Conservation (phyloP, 2,888 invertebrate species). For the Dysmachus trigonus region DNA sequence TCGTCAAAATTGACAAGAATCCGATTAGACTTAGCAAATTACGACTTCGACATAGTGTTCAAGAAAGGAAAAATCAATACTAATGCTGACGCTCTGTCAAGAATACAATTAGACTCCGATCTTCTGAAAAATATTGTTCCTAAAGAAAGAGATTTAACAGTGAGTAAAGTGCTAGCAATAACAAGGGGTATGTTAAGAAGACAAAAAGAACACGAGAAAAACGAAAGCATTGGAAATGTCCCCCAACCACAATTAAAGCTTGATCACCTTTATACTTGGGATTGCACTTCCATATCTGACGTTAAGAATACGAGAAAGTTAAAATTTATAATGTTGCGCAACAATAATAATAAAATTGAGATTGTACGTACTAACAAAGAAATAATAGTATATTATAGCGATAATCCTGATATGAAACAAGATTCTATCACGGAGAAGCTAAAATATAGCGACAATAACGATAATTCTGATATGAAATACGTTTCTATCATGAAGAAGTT, state of each 20-base stretch:
- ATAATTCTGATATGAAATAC: background rate
- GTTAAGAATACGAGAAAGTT: background rate
- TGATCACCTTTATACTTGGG: slow-evolving; percentile 17
- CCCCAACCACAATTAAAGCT: background rate
- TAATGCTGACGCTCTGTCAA: slow-evolving; percentile 46
- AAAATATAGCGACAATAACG: background rate
- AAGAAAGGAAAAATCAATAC: slow-evolving; percentile 50
- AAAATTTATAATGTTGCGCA: slow-evolving; percentile 8
- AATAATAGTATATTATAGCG: background rate
- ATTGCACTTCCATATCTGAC: slow-evolving; percentile 22
- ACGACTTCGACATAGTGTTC: slow-evolving; percentile 53
- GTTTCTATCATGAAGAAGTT: slow-evolving; percentile 8
- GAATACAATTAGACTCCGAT: slow-evolving; percentile 12
- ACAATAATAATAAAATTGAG: background rate
- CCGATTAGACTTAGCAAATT: slow-evolving; percentile 54
- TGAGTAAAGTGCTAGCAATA: background rate
- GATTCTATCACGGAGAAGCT: background rate
- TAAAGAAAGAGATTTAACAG: background rate
- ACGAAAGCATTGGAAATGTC: background rate
- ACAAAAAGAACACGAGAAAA: background rate
- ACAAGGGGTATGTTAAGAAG: background rate
- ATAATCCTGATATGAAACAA: background rate
- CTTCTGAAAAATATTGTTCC: background rate
- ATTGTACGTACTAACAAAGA: slow-evolving; percentile 3
- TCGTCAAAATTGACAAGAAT: slow-evolving; percentile 54